Base-by-base conservation (phyloP, 2,888 invertebrate species). In the Flexamia atlantica region DNA sequence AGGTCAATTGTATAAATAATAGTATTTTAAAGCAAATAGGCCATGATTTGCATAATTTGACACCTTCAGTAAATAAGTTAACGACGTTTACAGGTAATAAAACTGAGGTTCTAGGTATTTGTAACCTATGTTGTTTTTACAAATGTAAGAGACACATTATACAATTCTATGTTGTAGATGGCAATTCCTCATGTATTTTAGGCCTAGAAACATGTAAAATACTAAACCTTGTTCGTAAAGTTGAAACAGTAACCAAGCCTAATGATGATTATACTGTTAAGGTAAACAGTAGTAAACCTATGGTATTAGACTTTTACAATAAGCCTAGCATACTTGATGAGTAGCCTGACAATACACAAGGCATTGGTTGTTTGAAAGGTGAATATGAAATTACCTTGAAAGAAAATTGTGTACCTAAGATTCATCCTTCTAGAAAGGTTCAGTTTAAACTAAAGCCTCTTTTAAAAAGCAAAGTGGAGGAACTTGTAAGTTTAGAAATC, bases 401-500 rank as follows among this genome's bases (percentile, higher is more conserved):
- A 25, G 46, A 76, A 20, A 46, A 76, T 76, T 9, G 20, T 32
- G n/a, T 23, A n/a, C 76, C 76, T 76, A 36, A 32, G 42, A 46
- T 80, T 80, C 50, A 57, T 53, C 25, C 80, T 53, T 28, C 80
- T 53, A 80, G 80, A 80, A 80, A 80, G 40, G 36, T 80, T 23
- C 53, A 53, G 14, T 53, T 80, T 53, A 28, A 17, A 80, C 12
- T 50, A 30, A 60, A 64, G 30, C 28, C 28, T 68, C 17, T 30
- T 5, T 81, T 81, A 17, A 68, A 68, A 68, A 32, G 20, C 14
- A 68, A 82, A 70, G 25, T 82, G 5, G 30, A 72, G 17, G 42
- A 32, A 17, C 30, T 85, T 20, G 83, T 60, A 72, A 46, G 40
- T 7, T 12, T 42, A 46, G 70, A 68, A 25, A 68, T 85, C 20